Percentiles rank a stretch among this genome's conserved stretches.
Evolutionary conservation across 2,797 vertebrate genomes (phyloP).

Genomic region (Pseudocheirus occidentalis): DNA sequence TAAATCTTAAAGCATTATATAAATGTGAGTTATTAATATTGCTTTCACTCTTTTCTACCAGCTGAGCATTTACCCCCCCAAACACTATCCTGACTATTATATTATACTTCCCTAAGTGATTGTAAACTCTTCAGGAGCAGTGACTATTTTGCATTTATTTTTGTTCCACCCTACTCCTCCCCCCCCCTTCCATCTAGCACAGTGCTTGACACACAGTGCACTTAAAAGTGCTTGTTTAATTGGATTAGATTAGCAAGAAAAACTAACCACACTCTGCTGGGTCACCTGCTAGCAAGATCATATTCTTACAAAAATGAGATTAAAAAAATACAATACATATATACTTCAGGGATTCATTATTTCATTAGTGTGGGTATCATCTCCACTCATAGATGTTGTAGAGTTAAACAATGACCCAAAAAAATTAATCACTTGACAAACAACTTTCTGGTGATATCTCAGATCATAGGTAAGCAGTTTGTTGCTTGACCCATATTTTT

Average conservation of each 20-base stretch:
- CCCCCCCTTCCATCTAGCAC: neutral
- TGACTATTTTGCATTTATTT: neutral
- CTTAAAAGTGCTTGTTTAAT: neutral
- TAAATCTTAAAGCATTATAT: neutral
- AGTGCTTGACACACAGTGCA: neutral
- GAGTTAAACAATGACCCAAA: neutral
- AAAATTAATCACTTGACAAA: neutral
- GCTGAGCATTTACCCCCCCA: neutral
- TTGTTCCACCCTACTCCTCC: neutral
- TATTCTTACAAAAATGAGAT: neutral
- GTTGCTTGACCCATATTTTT: neutral
- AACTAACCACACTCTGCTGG: neutral
- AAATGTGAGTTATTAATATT: neutral
- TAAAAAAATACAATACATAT: neutral
- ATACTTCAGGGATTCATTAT: neutral
- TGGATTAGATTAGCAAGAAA: neutral
- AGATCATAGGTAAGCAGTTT: neutral
- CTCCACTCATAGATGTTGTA: neutral
- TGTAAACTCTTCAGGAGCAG: neutral
- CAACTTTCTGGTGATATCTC: neutral
- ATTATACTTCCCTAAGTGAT: neutral
- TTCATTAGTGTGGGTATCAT: neutral
- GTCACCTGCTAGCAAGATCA: neutral
- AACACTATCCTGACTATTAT: neutral
- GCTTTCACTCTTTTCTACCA: neutral